Evolutionary conservation across 2,797 vertebrate species (phyloP).

Genomic region (Anolis apletophallus): DNA sequence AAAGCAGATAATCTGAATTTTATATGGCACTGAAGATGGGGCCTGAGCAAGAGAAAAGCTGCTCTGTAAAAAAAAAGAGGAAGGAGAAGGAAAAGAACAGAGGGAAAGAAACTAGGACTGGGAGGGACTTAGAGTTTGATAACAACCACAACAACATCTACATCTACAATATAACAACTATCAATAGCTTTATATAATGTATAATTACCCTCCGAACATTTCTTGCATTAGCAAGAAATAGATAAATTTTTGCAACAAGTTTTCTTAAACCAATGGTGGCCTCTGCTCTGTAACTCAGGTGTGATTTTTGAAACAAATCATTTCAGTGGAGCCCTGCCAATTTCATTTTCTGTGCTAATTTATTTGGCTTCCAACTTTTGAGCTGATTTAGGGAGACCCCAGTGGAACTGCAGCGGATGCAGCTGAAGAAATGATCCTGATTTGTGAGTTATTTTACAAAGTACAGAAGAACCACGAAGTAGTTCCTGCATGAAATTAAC

Average conservation of each 20-base stretch:
- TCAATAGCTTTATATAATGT: background rate
- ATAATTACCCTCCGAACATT: constrained; percentile 57
- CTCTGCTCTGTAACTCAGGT: constrained; percentile 65
- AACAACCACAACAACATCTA: too few species aligned
- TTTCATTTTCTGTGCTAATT: constrained; percentile 57
- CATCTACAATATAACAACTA: too few species aligned
- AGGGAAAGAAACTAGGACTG: too few species aligned
- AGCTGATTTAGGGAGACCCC: constrained; percentile 56
- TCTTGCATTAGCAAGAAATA: constrained; percentile 51
- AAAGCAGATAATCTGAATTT: too few species aligned
- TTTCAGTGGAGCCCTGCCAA: constrained; percentile 52
- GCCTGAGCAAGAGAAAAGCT: too few species aligned
- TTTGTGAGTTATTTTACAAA: constrained; percentile 52
- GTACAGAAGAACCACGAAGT: background rate
- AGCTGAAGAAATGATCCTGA: constrained; percentile 50
- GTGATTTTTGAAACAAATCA: constrained; percentile 62
- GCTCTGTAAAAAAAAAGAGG: too few species aligned
- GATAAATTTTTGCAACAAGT: constrained; percentile 59
- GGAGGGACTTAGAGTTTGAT: too few species aligned
- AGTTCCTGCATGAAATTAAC: background rate
- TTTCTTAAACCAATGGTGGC: constrained; percentile 52
- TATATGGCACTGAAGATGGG: too few species aligned
- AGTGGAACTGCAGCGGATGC: constrained; percentile 49
- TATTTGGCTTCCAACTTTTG: constrained; percentile 63
- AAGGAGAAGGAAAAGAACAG: too few species aligned